Evolutionary conservation across 2,113 vertebrate species (phyloP), one percentile per base, ranked within the genome.

Genomic region (Hippocampus mohnikei): DNA sequence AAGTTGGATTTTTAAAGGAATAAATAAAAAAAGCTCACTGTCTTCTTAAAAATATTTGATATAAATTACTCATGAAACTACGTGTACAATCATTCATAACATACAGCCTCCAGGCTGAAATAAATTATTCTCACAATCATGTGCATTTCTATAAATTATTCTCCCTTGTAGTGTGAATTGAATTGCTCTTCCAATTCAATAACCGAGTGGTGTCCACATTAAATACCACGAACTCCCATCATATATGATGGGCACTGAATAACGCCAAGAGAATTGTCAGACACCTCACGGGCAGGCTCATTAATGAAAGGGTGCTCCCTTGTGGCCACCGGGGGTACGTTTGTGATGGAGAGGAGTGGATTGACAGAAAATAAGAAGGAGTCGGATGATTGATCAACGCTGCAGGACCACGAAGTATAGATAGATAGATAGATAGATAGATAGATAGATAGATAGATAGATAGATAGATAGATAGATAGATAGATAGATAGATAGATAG

Each of bases 291-390:
- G 73, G 72, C 27, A 33, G 53, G 40, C 85, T 84, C 81, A 40
- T 82, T 64, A 88, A 79, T 88, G 76, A 85, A 87, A 89, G 84
- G 84, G 52, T 87, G 90, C 89, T 89, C 92, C 91, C 92, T 88
- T 90, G 91, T 89, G 92, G 89, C 81, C 73, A 74, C 41, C 0
- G 29, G 69, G 53, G 62, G 83, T 53, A 84, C 78, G 84, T 84
- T 71, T 78, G 37, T 73, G 71, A 81, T 63, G 71, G 9, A 69
- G 64, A 44, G 66, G 64, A 69, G 50, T 11, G 69, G 78, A 76
- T 60, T 79, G 73, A 82, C 74, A 73, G 74, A 70, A 33, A 29
- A 48, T 84, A 78, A 78, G 73, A 78, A 70, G 23, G n/a, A 27
- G 27, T 60, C 27, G 6, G 16, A 55, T 60, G 58, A 74, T 21